Base-by-base conservation (phyloP, 2,113 vertebrate species). In the Solea senegalensis region DNA sequence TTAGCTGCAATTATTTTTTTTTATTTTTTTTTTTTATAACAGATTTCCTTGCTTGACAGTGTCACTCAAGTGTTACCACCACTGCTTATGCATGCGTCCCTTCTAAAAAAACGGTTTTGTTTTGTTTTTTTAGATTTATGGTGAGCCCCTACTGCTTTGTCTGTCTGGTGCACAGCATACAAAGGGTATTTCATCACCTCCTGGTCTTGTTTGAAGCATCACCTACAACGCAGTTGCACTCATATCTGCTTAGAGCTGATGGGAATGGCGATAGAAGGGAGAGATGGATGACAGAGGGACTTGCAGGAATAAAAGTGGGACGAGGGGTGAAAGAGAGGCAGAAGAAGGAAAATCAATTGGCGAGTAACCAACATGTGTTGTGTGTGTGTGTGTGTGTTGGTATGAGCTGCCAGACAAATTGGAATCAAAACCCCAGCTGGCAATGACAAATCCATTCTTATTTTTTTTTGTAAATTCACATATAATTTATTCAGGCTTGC, bases 361-460 rank as follows among this genome's bases (percentile, higher is more conserved):
- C 39, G 26, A 51, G 41, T 71, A 45, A 7, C 50, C 53, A 46
- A 63, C 39, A 49, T 74, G 64, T 49, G 44, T 53, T 72, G 26
- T 39, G 8, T 34, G 4, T 75, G 53, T 45, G 74, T 59, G 43
- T 39, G 4, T 16, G 11, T 53, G 50, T 72, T 64, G 21, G 57
- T 39, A 44, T 27, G 54, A 81, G 63, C 72, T 69, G 50, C 56
- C 43, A 2, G 64, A 59, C 55, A 60, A 76, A 76, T 81, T 79
- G 59, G 34, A 75, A 81, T 67, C 59, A 69, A 84, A 83, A 68
- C 59, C 56, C 69, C 78, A 78, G 71, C 73, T 82, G 72, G 69
- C 45, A 9, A 9, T 54, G 45, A 77, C 34, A 74, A 74, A 78
- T 71, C 52, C 66, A 67, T 69, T 68, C 28, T 41, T 58, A 57